Evolutionary conservation across 2,113 vertebrate species (phyloP).

Genomic region (Pseudopipra pipra): DNA sequence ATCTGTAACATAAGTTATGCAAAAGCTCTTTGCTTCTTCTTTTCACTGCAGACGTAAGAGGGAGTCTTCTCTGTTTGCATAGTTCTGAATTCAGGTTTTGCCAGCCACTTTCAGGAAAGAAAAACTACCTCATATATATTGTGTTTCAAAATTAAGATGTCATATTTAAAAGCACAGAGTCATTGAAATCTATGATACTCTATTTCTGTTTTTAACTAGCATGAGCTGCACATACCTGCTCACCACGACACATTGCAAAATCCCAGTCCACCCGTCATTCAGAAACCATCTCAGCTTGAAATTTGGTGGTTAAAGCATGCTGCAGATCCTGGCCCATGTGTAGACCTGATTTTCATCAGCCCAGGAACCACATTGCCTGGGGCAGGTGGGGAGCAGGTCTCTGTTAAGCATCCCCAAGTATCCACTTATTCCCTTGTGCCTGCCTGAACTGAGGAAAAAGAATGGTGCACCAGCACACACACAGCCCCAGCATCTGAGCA

Average conservation of each 20-base stretch:
- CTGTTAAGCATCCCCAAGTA: not conserved
- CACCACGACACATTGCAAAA: not conserved
- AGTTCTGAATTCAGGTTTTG: not conserved
- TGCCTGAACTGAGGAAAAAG: not conserved
- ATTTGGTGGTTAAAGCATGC: not conserved
- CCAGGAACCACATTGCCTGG: accelerated
- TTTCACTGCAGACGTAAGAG: not conserved
- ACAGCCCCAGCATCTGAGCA: not conserved
- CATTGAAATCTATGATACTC: conserved; percentile 7
- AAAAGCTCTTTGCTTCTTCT: not conserved
- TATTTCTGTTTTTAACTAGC: not conserved
- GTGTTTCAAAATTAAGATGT: conserved; percentile 21
- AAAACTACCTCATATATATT: not conserved
- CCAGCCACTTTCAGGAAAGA: not conserved
- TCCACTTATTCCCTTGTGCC: not conserved
- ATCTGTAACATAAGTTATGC: not conserved
- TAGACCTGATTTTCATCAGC: not conserved
- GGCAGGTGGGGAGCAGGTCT: not conserved
- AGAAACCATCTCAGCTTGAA: not conserved
- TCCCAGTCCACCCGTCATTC: not conserved
- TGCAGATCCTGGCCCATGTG: not conserved
- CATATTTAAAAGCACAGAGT: not conserved
- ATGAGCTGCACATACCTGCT: not conserved
- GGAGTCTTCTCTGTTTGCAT: not conserved
- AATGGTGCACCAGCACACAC: not conserved